Percentiles rank a stretch among this genome's conserved stretches.
Conservation (phyloP, 2,797 vertebrate species). For the Spinus olivaceus region DNA sequence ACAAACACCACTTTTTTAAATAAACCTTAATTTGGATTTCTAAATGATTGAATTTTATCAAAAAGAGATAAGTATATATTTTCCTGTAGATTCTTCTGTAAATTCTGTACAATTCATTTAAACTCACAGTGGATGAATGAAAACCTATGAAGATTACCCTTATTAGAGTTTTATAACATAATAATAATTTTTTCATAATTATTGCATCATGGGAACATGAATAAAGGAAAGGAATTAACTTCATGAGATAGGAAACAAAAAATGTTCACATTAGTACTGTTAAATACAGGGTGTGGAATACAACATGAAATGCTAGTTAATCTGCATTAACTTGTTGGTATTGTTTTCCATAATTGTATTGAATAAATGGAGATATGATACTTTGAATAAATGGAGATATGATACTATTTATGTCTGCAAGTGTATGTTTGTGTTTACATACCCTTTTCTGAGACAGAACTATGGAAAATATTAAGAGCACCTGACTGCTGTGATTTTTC, state of each 20-base stretch:
- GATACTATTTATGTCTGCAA: neutral
- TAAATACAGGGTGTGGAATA: neutral
- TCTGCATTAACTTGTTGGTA: neutral
- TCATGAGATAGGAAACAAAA: neutral
- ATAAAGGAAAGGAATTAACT: neutral
- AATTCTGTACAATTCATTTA: neutral
- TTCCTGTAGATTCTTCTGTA: neutral
- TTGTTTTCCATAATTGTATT: neutral
- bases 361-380: neutral
- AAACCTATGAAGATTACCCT: neutral
- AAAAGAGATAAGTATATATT: slow-evolving; percentile 13
- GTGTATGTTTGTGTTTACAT: neutral
- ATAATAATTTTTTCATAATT: neutral
- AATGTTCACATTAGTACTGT: neutral
- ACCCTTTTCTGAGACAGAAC: neutral
- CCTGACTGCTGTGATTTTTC: neutral
- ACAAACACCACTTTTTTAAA: neutral
- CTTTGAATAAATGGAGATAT: neutral
- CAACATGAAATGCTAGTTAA: neutral
- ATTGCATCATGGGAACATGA: neutral
- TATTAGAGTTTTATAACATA: neutral
- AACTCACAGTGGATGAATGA: neutral
- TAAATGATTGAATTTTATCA: neutral
- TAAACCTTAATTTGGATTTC: neutral
- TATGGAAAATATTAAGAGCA: neutral